A percentile compares a stretch with the other conserved stretches of the same genome.
phyloP scores from a whole-genome alignment of 2,888 invertebrate species.

The Liopterus haemorrhoidalis region DNA sequence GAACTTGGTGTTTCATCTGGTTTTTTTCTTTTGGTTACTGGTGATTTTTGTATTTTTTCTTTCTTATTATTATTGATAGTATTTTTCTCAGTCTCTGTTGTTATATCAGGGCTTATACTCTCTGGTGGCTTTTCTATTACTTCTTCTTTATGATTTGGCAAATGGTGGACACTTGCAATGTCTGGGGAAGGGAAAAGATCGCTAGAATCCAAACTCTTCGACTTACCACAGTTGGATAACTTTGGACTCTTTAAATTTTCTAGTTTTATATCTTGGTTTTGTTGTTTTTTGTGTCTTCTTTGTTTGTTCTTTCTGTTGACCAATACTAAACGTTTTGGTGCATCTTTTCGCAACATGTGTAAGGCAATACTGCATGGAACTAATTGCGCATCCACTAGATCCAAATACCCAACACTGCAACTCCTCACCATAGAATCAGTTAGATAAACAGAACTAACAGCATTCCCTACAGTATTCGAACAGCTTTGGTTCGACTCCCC shows the following conservation, averaged over 20 bases:
- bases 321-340: conserved; percentile 69
- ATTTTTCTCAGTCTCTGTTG: conserved; percentile 5
- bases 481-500: conserved; percentile 32
- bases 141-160: conserved; percentile 37
- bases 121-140: conserved; percentile 40
- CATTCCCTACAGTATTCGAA: conserved; percentile 25
- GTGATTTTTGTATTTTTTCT: conserved; percentile 36
- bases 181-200: conserved; percentile 60
- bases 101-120: conserved; percentile 28
- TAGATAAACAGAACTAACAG: conserved; percentile 49
- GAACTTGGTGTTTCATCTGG: conserved; percentile 26
- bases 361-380: conserved; percentile 69
- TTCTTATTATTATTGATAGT: conserved; percentile 2
- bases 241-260: conserved; percentile 47
- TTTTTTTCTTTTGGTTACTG: conserved; percentile 43
- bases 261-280: conserved; percentile 32
- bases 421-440: conserved; percentile 72
- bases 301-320: conserved; percentile 60
- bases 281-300: conserved; percentile 44
- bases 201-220: conserved; percentile 79
- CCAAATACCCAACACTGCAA: conserved; percentile 83
- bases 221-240: conserved; percentile 68
- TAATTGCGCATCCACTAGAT: conserved; percentile 70
- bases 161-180: conserved; percentile 29
- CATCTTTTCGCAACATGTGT: conserved; percentile 65